Evolutionary conservation across 2,797 vertebrate species (phyloP).

Genomic region (Betta splendens): DNA sequence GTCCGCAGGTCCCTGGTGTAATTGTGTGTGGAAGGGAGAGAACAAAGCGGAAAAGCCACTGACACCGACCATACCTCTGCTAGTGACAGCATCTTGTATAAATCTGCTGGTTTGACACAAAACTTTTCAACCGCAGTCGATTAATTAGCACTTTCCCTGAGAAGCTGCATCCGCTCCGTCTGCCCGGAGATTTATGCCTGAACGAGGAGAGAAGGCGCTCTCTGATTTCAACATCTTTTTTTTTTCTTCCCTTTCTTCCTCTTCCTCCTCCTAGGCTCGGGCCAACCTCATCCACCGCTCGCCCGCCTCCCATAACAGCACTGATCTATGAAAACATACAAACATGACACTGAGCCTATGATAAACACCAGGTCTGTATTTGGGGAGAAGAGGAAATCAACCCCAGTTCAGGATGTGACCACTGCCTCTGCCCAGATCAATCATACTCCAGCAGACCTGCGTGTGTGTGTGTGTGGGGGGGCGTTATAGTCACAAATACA

Average conservation of each 20-base stretch:
- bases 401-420: slow-evolving; percentile 86
- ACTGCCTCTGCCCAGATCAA: slow-evolving; percentile 82
- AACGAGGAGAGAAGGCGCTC: slow-evolving; percentile 47
- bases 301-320: slow-evolving; percentile 63
- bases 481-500: no score
- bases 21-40: slow-evolving; percentile 3
- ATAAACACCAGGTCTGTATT: slow-evolving; percentile 85
- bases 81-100: slow-evolving; percentile 31
- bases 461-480: slow-evolving; percentile 67
- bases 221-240: slow-evolving; percentile 61
- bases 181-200: slow-evolving; percentile 67
- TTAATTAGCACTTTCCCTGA: slow-evolving; percentile 79
- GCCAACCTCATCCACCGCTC: slow-evolving; percentile 53
- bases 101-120: slow-evolving; percentile 42
- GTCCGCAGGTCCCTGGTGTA: slow-evolving; percentile 10
- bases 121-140: slow-evolving; percentile 56
- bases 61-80: slow-evolving; percentile 28
- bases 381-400: slow-evolving; percentile 81
- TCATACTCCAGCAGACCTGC: slow-evolving; percentile 75
- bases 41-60: slow-evolving; percentile 7
- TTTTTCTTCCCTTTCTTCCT: slow-evolving; percentile 46
- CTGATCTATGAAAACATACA: slow-evolving; percentile 85
- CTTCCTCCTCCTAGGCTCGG: slow-evolving; percentile 45
- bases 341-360: slow-evolving; percentile 82
- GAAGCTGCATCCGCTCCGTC: slow-evolving; percentile 72